Base-by-base conservation (phyloP, 2,888 invertebrate species). In the Toxonevra muliebris region DNA sequence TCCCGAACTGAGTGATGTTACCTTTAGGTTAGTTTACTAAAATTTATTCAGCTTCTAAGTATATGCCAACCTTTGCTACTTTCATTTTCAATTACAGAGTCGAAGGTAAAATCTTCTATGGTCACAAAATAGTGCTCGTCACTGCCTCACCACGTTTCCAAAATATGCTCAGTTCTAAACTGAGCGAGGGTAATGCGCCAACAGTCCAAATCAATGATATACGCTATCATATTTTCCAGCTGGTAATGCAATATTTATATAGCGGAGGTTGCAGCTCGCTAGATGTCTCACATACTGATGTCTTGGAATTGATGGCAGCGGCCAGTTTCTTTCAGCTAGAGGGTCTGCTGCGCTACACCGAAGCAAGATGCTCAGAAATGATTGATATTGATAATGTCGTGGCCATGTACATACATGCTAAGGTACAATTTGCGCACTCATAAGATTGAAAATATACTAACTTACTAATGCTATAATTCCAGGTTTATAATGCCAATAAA, bases 131-230 rank as follows among this genome's bases (percentile, higher is more conserved):
- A 73, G 95, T 97, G 48, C 87, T 97, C 67, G 94, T 96, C 57
- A 96, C 96, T 2, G 95, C 95, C 68, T 96, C 95, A 4, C 91
- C 94, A 13, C 88, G 95, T 63, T 91, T 96, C 75, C 90, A 94
- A 74, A 93, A 92, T 63, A 95, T 96, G 95, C 87, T 96, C 53
- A 91, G 91, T 77, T 91, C 91, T 8, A 92, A 91, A 78, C 82
- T 91, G 69, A 91, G 90, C 76, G 92, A 92, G 74, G 90, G 91
- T 57, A 91, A 88, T 76, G 88, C 94, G 43, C 95, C 95, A 0
- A 92, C 94, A 50, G 93, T 96, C 66, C 95, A 95, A 85, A 95
- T 96, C 76, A 95, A 95, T 76, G 96, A 96, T 80, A 95, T 96
- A 72, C 88, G 95, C 81, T 96, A 96, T 84, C 93, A 94, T 79